Percentiles rank a stretch among this genome's conserved stretches.
Evolutionary conservation across 2,888 invertebrate genomes (phyloP).

Genomic region (Antheraea yamamai): DNA sequence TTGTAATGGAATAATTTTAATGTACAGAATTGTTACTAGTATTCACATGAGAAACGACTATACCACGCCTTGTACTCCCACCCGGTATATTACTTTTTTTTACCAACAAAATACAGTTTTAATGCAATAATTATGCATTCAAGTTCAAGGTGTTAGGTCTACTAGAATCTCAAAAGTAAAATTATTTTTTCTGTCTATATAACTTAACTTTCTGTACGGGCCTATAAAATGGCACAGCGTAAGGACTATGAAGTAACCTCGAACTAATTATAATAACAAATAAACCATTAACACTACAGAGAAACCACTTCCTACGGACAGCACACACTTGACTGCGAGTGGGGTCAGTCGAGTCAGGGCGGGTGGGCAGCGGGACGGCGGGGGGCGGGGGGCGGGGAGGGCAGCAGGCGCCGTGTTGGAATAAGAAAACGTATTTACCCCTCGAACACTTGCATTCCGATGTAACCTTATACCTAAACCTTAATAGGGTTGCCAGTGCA

Average conservation of each 20-base stretch:
- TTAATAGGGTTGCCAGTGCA: slow-evolving; percentile 50
- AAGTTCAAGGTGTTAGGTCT: too few species aligned
- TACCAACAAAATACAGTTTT: too few species aligned
- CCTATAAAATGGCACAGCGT: slow-evolving; percentile 15
- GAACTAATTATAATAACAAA: slow-evolving; percentile 63
- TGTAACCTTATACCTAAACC: slow-evolving; percentile 64
- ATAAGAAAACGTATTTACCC: slow-evolving; percentile 71
- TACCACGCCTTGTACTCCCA: too few species aligned
- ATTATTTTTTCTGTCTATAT: background rate
- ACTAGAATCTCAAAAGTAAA: background rate
- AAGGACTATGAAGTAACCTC: slow-evolving; percentile 27
- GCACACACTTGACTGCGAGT: slow-evolving; percentile 39
- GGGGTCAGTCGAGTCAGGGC: slow-evolving; percentile 32
- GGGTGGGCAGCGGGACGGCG: too few species aligned
- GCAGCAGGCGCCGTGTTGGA: slow-evolving; percentile 33
- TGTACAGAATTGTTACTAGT: too few species aligned
- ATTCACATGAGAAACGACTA: too few species aligned
- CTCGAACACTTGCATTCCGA: slow-evolving; percentile 60
- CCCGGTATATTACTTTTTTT: too few species aligned
- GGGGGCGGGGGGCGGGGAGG: slow-evolving; percentile 25
- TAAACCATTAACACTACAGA: slow-evolving; percentile 52
- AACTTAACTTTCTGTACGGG: too few species aligned
- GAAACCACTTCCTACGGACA: slow-evolving; percentile 32
- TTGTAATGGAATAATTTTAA: background rate
- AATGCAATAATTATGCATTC: too few species aligned